These are phyloP conservation scores for Scaptomyza graminum DNA, from an alignment of 1,140 invertebrate species.

Conservation along the genomic window DNA sequence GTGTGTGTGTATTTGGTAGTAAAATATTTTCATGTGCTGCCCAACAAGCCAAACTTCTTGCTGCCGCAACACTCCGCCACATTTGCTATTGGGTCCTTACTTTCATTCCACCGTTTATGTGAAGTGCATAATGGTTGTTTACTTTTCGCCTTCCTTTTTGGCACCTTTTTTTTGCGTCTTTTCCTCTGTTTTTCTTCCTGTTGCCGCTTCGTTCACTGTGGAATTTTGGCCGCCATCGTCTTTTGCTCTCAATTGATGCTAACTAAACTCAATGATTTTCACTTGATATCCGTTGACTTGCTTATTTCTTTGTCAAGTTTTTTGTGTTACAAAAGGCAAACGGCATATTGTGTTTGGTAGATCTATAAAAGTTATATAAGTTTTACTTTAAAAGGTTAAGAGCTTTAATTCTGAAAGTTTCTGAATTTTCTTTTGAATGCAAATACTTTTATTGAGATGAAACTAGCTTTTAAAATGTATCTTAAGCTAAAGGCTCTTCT, in stretches of 20 bases:
- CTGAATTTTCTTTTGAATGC: not conserved
- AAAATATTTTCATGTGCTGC: constrained; percentile 76
- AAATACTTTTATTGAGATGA: no score
- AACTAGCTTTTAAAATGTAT: no score
- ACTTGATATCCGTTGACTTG: constrained; percentile 27
- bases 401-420: not conserved
- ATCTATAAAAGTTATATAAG: not conserved
- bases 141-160: constrained; percentile 65
- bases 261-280: constrained; percentile 48
- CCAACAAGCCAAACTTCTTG: constrained; percentile 66
- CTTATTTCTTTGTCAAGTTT: constrained; percentile 48
- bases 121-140: constrained; percentile 80
- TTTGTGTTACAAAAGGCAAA: constrained; percentile 20
- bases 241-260: constrained; percentile 52
- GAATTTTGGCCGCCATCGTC: constrained; percentile 50
- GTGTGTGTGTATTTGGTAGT: constrained; percentile 49
- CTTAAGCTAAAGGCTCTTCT: no score
- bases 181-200: constrained; percentile 30
- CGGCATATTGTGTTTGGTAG: constrained; percentile 1
- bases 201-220: constrained; percentile 70
- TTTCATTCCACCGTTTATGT: constrained; percentile 56
- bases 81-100: not conserved
- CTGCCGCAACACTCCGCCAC: constrained; percentile 36
- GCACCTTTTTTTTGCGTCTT: constrained; percentile 5
- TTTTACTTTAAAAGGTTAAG: not conserved